phyloP scores from a whole-genome alignment of 2,888 invertebrate species.

The Eremobia ochroleuca region DNA sequence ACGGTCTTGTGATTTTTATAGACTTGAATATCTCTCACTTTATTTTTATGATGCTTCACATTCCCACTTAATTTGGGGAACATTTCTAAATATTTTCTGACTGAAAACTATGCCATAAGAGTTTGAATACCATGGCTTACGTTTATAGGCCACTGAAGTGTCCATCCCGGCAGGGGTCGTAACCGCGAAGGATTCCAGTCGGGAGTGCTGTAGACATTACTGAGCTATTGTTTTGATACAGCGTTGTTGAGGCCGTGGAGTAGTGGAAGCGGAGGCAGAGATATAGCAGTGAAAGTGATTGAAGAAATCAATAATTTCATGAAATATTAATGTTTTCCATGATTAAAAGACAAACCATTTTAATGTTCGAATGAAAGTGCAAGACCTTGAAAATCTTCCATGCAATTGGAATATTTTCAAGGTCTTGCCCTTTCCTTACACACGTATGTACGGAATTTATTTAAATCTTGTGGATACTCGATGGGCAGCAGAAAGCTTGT shows the following conservation, averaged over 20 bases:
- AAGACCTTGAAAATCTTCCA: not conserved
- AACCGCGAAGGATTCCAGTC: slow-evolving; percentile 35
- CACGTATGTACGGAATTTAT: not conserved
- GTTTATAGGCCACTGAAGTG: slow-evolving; percentile 29
- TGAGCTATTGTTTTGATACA: slow-evolving; percentile 54
- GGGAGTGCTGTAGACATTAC: slow-evolving; percentile 41
- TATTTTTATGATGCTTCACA: slow-evolving; percentile 30
- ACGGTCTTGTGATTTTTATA: slow-evolving; percentile 41
- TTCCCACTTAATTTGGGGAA: slow-evolving; percentile 23
- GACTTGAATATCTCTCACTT: slow-evolving; percentile 32
- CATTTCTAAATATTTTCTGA: slow-evolving; percentile 17
- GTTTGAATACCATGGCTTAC: slow-evolving; percentile 21
- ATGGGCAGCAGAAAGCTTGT: not conserved
- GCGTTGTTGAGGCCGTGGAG: not conserved
- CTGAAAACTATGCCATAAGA: slow-evolving; percentile 1
- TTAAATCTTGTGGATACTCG: not conserved
- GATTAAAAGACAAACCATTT: not conserved
- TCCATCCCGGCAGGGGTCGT: slow-evolving; percentile 4
- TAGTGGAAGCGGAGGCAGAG: slow-evolving; percentile 8
- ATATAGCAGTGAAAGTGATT: not conserved
- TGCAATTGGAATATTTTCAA: not conserved
- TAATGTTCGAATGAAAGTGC: not conserved
- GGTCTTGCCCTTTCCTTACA: not conserved
- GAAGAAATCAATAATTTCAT: not conserved
- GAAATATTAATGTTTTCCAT: not conserved